These are phyloP conservation scores for Psittacula echo DNA, from an alignment of 2,797 vertebrate species.

Conservation along the genomic window DNA sequence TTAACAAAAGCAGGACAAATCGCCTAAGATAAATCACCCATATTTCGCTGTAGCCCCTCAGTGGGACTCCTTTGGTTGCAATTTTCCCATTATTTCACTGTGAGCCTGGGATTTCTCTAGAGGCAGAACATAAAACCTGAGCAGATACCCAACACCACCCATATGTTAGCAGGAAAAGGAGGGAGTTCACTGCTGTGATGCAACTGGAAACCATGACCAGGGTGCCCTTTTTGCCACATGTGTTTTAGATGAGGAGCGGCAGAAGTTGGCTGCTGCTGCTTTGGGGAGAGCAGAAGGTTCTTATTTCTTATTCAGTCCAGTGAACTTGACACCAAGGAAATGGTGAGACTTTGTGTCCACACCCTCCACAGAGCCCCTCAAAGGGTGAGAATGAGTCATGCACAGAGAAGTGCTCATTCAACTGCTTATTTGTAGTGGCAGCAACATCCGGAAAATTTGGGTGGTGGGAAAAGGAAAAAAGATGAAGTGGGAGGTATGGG, in stretches of 20 bases:
- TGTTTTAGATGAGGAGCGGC: neutral
- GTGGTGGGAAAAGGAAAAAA: neutral
- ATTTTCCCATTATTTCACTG: neutral
- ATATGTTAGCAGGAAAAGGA: neutral
- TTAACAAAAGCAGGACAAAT: neutral
- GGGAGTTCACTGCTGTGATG: neutral
- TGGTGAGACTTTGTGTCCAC: neutral
- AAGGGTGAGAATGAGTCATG: neutral
- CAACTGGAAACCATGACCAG: neutral
- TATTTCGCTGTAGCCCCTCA: neutral
- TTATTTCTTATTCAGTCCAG: neutral
- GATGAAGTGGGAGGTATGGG: neutral
- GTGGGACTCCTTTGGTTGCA: neutral
- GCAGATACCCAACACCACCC: neutral
- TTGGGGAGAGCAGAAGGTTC: neutral
- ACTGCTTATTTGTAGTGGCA: neutral
- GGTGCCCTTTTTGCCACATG: neutral
- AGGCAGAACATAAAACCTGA: neutral
- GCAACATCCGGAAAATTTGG: neutral
- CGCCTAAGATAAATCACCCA: fast-evolving
- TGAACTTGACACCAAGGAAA: neutral
- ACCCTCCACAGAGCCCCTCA: neutral
- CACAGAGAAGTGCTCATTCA: neutral
- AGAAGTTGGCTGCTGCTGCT: neutral
- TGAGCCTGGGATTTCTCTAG: neutral